phyloP scores from a whole-genome alignment of 30 jellyfish, hydroid and myxozoan species.

The Mastigias papua region DNA sequence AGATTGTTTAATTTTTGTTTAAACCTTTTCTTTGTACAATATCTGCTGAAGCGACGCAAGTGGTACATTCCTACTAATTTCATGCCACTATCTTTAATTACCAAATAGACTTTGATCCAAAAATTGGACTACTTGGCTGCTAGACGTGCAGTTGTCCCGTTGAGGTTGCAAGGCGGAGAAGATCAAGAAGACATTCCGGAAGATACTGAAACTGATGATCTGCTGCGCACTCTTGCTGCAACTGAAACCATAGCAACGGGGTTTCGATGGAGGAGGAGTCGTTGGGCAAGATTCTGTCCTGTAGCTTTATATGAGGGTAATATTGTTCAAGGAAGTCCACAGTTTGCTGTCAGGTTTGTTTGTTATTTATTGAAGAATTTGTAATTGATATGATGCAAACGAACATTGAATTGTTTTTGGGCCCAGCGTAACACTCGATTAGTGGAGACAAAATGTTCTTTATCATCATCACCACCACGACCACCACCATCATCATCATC shows the following conservation, averaged over 20 bases:
- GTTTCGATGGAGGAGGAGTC: conserved; percentile 93
- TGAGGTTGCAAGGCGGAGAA: conserved; percentile 90
- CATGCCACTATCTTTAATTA: too few relatives aligned
- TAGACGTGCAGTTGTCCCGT: conserved; percentile 79
- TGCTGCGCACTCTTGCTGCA: conserved; percentile 90
- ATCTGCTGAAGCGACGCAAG: too few relatives aligned
- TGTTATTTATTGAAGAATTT: too few relatives aligned
- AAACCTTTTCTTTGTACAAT: too few relatives aligned
- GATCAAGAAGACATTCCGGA: conserved; percentile 91
- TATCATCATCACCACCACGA: too few relatives aligned
- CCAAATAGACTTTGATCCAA: conserved; percentile 78
- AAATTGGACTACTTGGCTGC: conserved; percentile 64
- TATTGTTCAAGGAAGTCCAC: conserved; percentile 85
- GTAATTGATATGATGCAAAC: too few relatives aligned
- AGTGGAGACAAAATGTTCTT: too few relatives aligned
- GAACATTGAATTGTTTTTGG: too few relatives aligned
- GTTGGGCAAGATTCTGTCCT: conserved; percentile 96
- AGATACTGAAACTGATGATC: conserved; percentile 92
- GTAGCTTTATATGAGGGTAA: conserved; percentile 88
- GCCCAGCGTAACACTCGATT: too few relatives aligned
- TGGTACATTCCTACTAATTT: too few relatives aligned
- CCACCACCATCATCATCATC: too few relatives aligned
- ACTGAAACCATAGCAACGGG: conserved; percentile 88
- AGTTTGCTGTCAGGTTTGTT: conserved; percentile 90
- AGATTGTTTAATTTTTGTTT: too few relatives aligned